Conservation (phyloP, 2,113 vertebrate species). For the Carassius auratus region DNA sequence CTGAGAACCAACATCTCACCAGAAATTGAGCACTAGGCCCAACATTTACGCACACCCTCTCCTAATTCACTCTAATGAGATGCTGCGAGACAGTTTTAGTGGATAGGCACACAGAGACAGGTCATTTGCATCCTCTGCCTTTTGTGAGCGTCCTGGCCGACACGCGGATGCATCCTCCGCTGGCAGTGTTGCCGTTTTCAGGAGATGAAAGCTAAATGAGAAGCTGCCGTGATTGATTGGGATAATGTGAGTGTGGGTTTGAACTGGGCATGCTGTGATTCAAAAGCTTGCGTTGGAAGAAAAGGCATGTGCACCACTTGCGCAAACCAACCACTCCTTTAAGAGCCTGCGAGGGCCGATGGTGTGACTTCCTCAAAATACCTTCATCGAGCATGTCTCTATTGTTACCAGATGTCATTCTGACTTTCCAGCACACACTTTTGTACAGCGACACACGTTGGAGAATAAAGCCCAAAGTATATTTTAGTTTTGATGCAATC, state of each 20-base stretch:
- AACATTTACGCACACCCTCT: constrained; percentile 70
- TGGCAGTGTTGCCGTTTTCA: constrained; percentile 60
- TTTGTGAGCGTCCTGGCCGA: constrained; percentile 63
- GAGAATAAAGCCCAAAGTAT: neutral
- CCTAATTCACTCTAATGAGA: constrained; percentile 76
- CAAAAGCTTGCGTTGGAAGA: constrained; percentile 29
- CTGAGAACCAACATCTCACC: constrained; percentile 64
- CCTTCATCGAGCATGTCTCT: constrained; percentile 49
- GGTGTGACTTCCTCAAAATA: constrained; percentile 50
- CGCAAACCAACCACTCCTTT: constrained; percentile 30
- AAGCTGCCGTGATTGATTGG: constrained; percentile 57
- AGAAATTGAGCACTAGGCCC: constrained; percentile 72
- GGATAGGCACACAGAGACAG: constrained; percentile 67
- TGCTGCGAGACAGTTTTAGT: constrained; percentile 72
- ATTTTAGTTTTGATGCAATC: neutral
- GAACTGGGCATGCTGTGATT: constrained; percentile 52
- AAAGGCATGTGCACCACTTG: constrained; percentile 45
- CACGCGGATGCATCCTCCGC: constrained; percentile 61
- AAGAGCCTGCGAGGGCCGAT: constrained; percentile 22
- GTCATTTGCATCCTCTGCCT: constrained; percentile 69
- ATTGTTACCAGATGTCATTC: constrained; percentile 58
- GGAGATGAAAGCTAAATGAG: constrained; percentile 66
- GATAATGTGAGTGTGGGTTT: constrained; percentile 42
- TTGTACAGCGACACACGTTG: neutral
- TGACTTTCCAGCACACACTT: constrained; percentile 22